Conservation (phyloP, 2,113 vertebrate genomes). For the Alectura lathami region DNA sequence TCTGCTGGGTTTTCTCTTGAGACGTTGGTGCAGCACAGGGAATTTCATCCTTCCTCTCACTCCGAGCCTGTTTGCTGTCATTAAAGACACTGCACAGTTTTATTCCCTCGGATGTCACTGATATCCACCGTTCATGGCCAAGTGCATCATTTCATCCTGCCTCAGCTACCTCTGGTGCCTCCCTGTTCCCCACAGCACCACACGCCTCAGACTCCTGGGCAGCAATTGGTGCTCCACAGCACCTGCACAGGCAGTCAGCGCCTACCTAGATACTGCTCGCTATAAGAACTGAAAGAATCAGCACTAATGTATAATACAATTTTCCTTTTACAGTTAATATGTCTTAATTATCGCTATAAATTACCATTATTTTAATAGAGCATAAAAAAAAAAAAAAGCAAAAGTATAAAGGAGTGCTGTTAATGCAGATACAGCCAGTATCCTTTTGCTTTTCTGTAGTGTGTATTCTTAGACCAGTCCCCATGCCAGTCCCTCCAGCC, state of each 20-base stretch:
- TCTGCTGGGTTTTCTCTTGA: background rate
- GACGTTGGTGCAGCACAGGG: background rate
- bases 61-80: background rate
- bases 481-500: constrained; percentile 38
- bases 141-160: background rate
- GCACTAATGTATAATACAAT: background rate
- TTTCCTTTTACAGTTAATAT: background rate
- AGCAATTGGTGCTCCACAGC: background rate
- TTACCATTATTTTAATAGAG: background rate
- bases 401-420: background rate
- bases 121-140: background rate
- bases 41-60: background rate
- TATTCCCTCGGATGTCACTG: background rate
- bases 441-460: constrained; percentile 5
- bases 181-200: background rate
- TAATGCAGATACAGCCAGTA: background rate
- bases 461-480: constrained; percentile 47
- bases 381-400: background rate
- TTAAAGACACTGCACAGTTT: background rate
- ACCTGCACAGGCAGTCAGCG: background rate
- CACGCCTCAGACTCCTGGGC: background rate
- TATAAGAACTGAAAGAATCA: background rate
- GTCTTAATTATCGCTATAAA: background rate
- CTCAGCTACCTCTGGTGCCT: background rate
- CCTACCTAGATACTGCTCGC: background rate